These are phyloP conservation scores for Heliconius hortense DNA, from an alignment of 2,888 invertebrate species.

Conservation along the genomic window DNA sequence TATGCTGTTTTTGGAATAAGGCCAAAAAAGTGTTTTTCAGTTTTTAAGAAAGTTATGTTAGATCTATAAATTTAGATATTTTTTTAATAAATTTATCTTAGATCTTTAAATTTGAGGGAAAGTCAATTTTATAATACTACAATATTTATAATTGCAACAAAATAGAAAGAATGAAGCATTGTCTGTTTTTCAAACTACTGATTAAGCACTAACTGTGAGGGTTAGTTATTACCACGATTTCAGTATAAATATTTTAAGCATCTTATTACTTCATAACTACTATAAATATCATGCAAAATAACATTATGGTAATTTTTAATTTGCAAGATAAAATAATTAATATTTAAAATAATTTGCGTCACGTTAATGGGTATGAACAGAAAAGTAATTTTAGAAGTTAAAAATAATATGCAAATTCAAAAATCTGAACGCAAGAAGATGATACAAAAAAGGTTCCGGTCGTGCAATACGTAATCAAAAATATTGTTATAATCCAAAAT, in stretches of 20 bases:
- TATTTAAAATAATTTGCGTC: constrained; percentile 26
- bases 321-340: constrained; percentile 18
- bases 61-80: too few relatives aligned
- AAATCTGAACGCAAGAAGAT: constrained; percentile 40
- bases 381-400: constrained; percentile 45
- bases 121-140: background rate
- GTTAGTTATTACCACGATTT: background rate
- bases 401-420: constrained; percentile 45
- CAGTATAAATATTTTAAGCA: background rate
- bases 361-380: constrained; percentile 29
- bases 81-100: too few relatives aligned
- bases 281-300: constrained; percentile 1
- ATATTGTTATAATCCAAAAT: constrained; percentile 75
- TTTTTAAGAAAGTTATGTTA: too few relatives aligned
- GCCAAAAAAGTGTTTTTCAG: too few relatives aligned
- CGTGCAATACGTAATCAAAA: constrained; percentile 67
- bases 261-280: constrained; percentile 1
- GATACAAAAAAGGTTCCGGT: constrained; percentile 50
- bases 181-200: background rate
- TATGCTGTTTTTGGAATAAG: too few relatives aligned
- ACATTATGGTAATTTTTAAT: constrained; percentile 5
- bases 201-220: background rate
- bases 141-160: background rate
- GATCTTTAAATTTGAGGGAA: background rate
- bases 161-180: background rate